Evolutionary conservation across 2,888 invertebrate species (phyloP), one percentile per base, ranked within the genome.

Genomic region (Asteroscopus sphinx): DNA sequence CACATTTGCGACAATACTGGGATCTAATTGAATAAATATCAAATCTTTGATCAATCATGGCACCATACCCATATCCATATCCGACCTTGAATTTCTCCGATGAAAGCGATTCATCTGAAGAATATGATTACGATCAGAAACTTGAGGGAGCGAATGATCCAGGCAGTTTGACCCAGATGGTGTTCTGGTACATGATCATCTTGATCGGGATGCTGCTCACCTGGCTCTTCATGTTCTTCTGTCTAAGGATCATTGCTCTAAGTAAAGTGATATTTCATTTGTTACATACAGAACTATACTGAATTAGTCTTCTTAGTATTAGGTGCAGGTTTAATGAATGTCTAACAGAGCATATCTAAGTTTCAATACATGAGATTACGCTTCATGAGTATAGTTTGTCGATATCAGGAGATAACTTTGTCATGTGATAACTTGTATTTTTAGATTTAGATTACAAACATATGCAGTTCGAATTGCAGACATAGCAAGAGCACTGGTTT

Each of bases 171-270:
- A 79, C 79, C 0, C 74, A 90, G 17, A 86, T 92, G 83, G 85
- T 90, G 0, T 84, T 92, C 37, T 93, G 90, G 91, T 93, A 93
- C 56, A 81, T 88, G 81, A 69, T 92, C 3, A 80, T 88, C 7
- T 69, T 93, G 46, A 51, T 92, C 0, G 76, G 63, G 3, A 85
- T 93, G 86, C 73, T 93, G 44, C 53, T 93, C 0, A 72, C 82
- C 0, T 93, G 94, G 94, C 69, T 93, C 0, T 11, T 91, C 2
- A 65, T 92, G 40, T 93, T 87, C 82, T 89, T 89, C 78, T 89
- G 88, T 25, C 76, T 93, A 0, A 78, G 92, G 77, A 73, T 91
- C 3, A 76, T 91, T 16, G 76, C 88, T 28, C 33, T 90, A 64
- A 81, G 92, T 91, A 91, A 66, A 67, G 46, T 37, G 11, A n/a